Percentiles rank a stretch among this genome's conserved stretches.
Conservation (phyloP, 2,113 vertebrate genomes). For the Delphinapterus leucas region DNA sequence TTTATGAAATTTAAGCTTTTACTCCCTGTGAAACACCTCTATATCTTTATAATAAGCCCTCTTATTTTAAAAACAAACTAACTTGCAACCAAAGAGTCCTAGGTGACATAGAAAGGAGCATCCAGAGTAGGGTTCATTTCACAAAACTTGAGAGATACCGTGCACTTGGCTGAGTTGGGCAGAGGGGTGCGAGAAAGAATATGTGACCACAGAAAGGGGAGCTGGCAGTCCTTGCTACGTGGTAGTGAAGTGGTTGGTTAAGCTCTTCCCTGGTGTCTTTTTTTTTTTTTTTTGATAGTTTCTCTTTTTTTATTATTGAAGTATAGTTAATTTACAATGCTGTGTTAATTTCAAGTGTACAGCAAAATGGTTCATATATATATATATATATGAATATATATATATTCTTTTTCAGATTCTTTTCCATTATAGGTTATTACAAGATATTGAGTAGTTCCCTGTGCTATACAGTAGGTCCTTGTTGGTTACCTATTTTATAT, state of each 20-base stretch:
- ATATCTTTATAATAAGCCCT: neutral
- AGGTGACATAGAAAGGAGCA: neutral
- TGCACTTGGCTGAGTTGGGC: neutral
- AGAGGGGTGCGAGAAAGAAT: neutral
- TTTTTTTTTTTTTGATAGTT: neutral
- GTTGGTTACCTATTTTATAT: neutral
- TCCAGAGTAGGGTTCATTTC: neutral
- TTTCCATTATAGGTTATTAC: neutral
- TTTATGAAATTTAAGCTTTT: neutral
- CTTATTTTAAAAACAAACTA: neutral
- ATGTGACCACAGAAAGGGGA: neutral
- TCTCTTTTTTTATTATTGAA: neutral
- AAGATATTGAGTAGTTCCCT: neutral
- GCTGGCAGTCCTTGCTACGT: neutral
- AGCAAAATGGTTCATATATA: neutral
- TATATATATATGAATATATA: too few species aligned
- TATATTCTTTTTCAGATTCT: neutral
- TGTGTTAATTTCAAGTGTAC: neutral
- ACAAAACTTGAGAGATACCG: neutral
- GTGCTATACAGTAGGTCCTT: neutral
- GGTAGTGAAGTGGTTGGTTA: neutral
- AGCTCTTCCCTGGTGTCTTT: neutral
- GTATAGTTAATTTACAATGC: neutral
- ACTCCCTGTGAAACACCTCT: neutral
- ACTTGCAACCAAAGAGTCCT: neutral